phyloP scores from a whole-genome alignment of 2,888 invertebrate species.

The Alloscopus bannaensis region DNA sequence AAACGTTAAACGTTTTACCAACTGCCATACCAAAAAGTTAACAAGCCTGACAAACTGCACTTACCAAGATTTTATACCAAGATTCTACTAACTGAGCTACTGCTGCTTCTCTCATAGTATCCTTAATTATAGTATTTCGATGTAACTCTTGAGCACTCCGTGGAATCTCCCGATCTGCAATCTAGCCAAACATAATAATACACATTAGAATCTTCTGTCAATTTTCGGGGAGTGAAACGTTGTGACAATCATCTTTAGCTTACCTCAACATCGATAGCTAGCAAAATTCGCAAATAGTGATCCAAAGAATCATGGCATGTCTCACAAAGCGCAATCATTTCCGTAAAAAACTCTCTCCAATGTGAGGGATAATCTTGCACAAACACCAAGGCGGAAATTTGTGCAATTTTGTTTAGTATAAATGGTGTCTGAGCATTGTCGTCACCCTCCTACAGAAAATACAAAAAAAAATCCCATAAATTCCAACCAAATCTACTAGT shows the following conservation, averaged over 20 bases:
- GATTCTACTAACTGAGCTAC: constrained; percentile 78
- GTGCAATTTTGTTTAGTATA: constrained; percentile 78
- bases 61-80: constrained; percentile 79
- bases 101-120: constrained; percentile 78
- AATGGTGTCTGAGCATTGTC: constrained; percentile 75
- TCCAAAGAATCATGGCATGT: constrained; percentile 76
- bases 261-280: constrained; percentile 78
- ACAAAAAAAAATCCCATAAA: constrained; percentile 14
- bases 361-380: constrained; percentile 78
- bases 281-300: constrained; percentile 77
- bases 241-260: too few species aligned
- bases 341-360: constrained; percentile 78
- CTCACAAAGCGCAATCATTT: constrained; percentile 75
- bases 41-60: too few species aligned
- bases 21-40: too few species aligned
- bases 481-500: too few species aligned
- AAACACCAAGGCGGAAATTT: constrained; percentile 78
- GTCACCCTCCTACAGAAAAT: constrained; percentile 30
- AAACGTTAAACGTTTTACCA: not conserved
- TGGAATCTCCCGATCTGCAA: constrained; percentile 77
- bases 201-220: too few species aligned
- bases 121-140: constrained; percentile 78
- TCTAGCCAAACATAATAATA: constrained; percentile 70
- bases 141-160: constrained; percentile 76
- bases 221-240: too few species aligned